phyloP scores from a whole-genome alignment of 2,113 vertebrate species.

The Calyptomena viridis region DNA sequence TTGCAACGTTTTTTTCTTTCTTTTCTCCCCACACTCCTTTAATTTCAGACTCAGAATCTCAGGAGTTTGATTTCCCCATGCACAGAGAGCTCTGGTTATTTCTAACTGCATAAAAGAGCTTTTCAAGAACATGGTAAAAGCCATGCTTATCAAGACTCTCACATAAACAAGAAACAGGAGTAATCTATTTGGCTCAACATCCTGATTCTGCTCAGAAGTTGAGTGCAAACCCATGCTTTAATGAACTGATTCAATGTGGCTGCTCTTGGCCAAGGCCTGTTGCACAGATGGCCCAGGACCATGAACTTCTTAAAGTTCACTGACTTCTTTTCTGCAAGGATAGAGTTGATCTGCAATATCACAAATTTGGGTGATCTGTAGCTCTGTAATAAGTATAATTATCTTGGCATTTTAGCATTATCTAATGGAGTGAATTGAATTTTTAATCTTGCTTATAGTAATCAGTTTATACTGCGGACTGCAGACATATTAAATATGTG shows the following conservation, averaged over 20 bases:
- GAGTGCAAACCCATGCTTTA: not conserved
- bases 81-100: not conserved
- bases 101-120: not conserved
- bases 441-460: not conserved
- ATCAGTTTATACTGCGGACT: not conserved
- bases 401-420: not conserved
- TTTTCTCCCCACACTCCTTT: not conserved
- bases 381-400: not conserved
- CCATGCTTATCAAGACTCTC: not conserved
- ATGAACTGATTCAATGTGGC: not conserved
- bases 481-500: not conserved
- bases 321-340: not conserved
- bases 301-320: not conserved
- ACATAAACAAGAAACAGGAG: not conserved
- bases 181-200: not conserved
- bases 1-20: not conserved
- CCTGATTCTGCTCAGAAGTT: not conserved
- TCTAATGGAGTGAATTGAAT: not conserved
- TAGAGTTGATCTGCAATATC: not conserved
- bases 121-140: not conserved
- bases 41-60: not conserved
- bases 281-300: not conserved
- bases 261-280: not conserved
- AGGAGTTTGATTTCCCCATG: slow-evolving; percentile 25
- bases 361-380: not conserved